phyloP scores from a whole-genome alignment of 2,113 vertebrate genomes.

The Lampris megalopsis region DNA sequence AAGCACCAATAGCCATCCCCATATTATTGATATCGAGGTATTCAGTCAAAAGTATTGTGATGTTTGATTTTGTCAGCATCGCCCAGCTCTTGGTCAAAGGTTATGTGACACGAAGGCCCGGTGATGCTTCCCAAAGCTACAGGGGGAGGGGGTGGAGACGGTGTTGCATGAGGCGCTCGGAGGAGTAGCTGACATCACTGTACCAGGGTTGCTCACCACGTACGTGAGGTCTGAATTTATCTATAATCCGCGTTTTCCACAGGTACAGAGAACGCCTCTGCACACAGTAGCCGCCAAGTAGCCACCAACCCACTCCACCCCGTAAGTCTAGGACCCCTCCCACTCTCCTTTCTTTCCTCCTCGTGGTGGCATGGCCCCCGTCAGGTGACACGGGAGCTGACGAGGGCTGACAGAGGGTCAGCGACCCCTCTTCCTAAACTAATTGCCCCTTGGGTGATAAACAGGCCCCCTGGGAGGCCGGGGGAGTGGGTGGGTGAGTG shows the following conservation, averaged over 20 bases:
- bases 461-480: constrained; percentile 54
- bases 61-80: too few species aligned
- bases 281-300: neutral
- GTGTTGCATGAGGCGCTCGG: too few species aligned
- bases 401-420: constrained; percentile 76
- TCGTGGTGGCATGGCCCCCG: constrained; percentile 63
- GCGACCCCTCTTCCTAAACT: constrained; percentile 75
- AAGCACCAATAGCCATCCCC: too few species aligned
- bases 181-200: too few species aligned
- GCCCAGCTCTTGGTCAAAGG: too few species aligned
- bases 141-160: too few species aligned
- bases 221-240: neutral
- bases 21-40: too few species aligned
- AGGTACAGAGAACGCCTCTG: neutral
- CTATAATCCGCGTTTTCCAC: neutral
- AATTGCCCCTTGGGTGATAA: constrained; percentile 77
- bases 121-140: too few species aligned
- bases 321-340: neutral
- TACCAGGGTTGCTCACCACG: too few species aligned
- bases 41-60: too few species aligned
- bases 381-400: constrained; percentile 76
- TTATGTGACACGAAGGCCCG: too few species aligned
- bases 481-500: constrained; percentile 23
- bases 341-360: constrained; percentile 1
- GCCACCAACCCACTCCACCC: neutral